Conservation (phyloP, 2,888 invertebrate species). For the Flabesymbios commensalis region DNA sequence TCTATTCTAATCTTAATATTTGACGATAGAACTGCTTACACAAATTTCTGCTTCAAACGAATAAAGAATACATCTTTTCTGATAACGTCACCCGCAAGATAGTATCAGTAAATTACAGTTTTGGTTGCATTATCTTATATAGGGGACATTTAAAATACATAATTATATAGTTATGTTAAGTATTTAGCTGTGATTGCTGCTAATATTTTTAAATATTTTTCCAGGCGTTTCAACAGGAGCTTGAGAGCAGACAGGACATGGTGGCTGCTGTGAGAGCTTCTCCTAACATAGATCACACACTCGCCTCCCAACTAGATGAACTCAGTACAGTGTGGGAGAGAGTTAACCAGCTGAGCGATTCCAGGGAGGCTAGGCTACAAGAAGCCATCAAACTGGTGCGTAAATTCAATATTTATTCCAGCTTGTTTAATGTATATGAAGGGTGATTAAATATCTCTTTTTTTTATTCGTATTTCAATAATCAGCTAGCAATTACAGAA, state of each 20-base stretch:
- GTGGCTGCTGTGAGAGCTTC: slow-evolving; percentile 50
- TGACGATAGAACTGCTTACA: no score
- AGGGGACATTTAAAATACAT: no score
- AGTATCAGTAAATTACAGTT: no score
- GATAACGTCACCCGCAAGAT: no score
- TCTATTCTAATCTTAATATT: no score
- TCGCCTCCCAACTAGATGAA: slow-evolving; percentile 46
- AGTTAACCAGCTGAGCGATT: slow-evolving; percentile 51
- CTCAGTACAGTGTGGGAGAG: slow-evolving; percentile 53
- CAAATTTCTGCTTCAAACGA: no score
- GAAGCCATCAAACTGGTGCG: slow-evolving; percentile 56
- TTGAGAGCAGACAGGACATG: slow-evolving; percentile 40
- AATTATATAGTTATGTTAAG: no score
- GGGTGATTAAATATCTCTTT: background rate
- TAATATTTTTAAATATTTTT: no score
- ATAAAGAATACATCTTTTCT: no score
- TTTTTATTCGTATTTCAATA: background rate
- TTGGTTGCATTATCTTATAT: no score
- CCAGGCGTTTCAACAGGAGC: slow-evolving; percentile 57
- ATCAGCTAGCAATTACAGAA: background rate
- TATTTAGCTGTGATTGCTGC: no score
- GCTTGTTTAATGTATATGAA: background rate
- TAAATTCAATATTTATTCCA: no score
- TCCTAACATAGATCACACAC: slow-evolving; percentile 43
- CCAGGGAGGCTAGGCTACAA: slow-evolving; percentile 50